These are phyloP conservation scores for Melanogrammus aeglefinus DNA, from an alignment of 2,797 vertebrate species.

Conservation along the genomic window DNA sequence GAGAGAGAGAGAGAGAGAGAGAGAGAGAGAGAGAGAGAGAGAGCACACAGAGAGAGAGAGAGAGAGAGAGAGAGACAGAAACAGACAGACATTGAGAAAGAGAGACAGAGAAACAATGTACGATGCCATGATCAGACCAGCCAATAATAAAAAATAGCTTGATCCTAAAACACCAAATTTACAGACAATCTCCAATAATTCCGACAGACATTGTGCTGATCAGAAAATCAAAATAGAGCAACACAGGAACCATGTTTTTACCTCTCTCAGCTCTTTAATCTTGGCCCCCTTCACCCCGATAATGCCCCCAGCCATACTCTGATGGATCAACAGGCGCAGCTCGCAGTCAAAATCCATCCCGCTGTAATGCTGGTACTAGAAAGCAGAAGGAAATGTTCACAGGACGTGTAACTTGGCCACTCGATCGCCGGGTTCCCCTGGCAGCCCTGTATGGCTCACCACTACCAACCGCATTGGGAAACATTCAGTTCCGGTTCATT, in stretches of 20 bases:
- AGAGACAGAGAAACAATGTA: neutral
- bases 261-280: conserved; percentile 98
- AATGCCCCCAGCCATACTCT: conserved; percentile 96
- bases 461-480: neutral
- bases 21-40: too few species aligned
- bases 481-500: neutral
- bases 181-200: neutral
- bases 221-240: neutral
- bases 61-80: too few species aligned
- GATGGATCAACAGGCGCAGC: conserved; percentile 94
- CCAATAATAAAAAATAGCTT: neutral
- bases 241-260: conserved; percentile 49
- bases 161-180: neutral
- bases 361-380: conserved; percentile 96
- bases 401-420: neutral
- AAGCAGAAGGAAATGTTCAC: conserved; percentile 10
- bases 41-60: too few species aligned
- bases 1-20: too few species aligned
- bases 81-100: too few species aligned
- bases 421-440: neutral
- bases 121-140: neutral
- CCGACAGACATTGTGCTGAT: neutral
- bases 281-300: conserved; percentile 98
- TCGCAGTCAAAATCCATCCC: conserved; percentile 97
- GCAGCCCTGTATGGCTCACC: neutral